Conservation (phyloP, 2,888 invertebrate genomes). For the Subacronicta megacephala region DNA sequence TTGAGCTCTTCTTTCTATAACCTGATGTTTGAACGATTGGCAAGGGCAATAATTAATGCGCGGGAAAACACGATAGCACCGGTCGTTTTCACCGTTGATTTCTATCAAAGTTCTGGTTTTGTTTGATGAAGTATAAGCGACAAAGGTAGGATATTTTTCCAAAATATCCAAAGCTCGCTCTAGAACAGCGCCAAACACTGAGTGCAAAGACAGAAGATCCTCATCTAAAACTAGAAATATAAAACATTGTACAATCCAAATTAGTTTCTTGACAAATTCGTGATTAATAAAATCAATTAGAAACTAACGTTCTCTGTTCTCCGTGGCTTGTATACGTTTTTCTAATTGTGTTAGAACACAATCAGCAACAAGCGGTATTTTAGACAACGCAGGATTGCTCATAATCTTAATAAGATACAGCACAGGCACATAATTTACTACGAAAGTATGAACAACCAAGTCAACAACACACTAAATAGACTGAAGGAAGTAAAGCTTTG, state of each 20-base stretch:
- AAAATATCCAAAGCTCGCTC: constrained; percentile 90
- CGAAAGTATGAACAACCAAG: too few species aligned
- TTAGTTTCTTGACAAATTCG: neutral
- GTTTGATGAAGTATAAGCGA: constrained; percentile 81
- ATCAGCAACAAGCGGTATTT: constrained; percentile 64
- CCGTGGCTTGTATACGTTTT: constrained; percentile 52
- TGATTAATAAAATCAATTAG: constrained; percentile 13
- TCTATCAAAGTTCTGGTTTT: constrained; percentile 87
- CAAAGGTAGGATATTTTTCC: constrained; percentile 87
- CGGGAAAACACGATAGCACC: constrained; percentile 91
- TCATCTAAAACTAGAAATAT: constrained; percentile 91
- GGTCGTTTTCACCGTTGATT: constrained; percentile 87
- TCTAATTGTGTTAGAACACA: constrained; percentile 65
- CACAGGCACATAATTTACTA: too few species aligned
- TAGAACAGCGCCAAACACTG: constrained; percentile 90
- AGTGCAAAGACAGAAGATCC: constrained; percentile 88
- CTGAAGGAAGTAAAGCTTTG: too few species aligned
- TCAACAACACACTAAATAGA: too few species aligned
- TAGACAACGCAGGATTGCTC: constrained; percentile 52
- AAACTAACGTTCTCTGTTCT: constrained; percentile 59
- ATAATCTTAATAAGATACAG: constrained; percentile 28
- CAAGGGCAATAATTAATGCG: constrained; percentile 92
- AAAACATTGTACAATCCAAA: too few species aligned
- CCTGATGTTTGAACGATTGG: constrained; percentile 89
- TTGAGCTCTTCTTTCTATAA: constrained; percentile 85